Evolutionary conservation across 2,113 vertebrate genomes (phyloP).

Genomic region (Chascanopsetta lugubris): DNA sequence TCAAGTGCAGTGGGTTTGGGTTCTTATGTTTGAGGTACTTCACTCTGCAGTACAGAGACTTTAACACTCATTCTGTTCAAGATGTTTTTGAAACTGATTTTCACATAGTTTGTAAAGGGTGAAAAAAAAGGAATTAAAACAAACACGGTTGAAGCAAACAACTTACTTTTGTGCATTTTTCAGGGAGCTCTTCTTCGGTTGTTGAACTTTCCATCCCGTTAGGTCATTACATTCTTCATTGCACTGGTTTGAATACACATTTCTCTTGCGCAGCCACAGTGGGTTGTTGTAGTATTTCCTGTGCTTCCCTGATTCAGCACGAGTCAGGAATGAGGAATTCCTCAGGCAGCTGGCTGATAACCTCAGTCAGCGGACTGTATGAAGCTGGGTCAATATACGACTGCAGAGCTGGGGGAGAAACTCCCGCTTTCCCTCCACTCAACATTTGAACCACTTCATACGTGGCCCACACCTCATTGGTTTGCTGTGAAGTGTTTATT

Average conservation of each 20-base stretch:
- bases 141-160: slow-evolving; percentile 38
- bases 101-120: slow-evolving; percentile 43
- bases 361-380: slow-evolving; percentile 45
- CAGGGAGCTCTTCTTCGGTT: no score
- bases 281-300: slow-evolving; percentile 28
- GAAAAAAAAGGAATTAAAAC: slow-evolving; percentile 65
- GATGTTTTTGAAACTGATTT: slow-evolving; percentile 43
- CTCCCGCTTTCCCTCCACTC: slow-evolving; percentile 10
- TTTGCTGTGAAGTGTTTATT: background rate
- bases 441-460: background rate
- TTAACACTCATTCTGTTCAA: slow-evolving; percentile 43
- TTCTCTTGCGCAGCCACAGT: background rate
- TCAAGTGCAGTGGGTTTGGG: background rate
- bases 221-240: no score
- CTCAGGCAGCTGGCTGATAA: slow-evolving; percentile 64
- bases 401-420: slow-evolving; percentile 24
- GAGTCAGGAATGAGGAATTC: slow-evolving; percentile 63
- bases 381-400: slow-evolving; percentile 74
- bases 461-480: slow-evolving; percentile 1
- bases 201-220: no score
- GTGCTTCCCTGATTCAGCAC: slow-evolving; percentile 19
- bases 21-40: slow-evolving; percentile 26
- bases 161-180: background rate
- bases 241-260: slow-evolving; percentile 17
- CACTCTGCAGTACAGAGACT: slow-evolving; percentile 55